phyloP scores from a whole-genome alignment of 2,797 vertebrate genomes.

The Pangasius krempfi region DNA sequence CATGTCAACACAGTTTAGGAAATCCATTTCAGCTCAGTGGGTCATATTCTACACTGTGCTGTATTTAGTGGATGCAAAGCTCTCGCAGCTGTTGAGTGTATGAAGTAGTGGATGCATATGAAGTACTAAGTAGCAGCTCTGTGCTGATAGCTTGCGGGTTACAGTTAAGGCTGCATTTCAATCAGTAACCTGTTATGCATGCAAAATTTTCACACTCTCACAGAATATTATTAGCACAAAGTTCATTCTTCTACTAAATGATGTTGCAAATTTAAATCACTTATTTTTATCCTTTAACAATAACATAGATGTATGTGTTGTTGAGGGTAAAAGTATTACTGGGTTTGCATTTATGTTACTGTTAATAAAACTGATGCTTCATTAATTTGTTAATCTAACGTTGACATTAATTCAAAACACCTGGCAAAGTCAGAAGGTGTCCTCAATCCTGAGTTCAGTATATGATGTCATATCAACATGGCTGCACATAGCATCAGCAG shows the following conservation, averaged over 20 bases:
- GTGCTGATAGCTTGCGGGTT: background rate
- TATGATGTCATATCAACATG: background rate
- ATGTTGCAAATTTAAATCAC: background rate
- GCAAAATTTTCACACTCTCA: background rate
- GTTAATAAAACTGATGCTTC: background rate
- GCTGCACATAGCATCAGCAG: no score
- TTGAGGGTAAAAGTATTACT: background rate
- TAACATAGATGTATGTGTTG: background rate
- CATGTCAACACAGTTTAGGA: background rate
- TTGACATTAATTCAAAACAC: background rate
- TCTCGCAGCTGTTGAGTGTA: background rate
- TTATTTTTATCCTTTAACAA: background rate
- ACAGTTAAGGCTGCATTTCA: constrained; percentile 6
- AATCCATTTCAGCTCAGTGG: background rate
- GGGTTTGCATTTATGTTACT: background rate
- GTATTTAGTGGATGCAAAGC: background rate
- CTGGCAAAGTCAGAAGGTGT: background rate
- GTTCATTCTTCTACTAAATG: background rate
- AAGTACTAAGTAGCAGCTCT: background rate
- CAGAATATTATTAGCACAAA: background rate
- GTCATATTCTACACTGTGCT: background rate
- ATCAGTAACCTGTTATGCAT: background rate
- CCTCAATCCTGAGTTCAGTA: background rate
- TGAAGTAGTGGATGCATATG: constrained; percentile 2
- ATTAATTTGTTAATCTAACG: background rate